Evolutionary conservation across 2,113 vertebrate genomes (phyloP).

Genomic region (Oenanthe melanoleuca): DNA sequence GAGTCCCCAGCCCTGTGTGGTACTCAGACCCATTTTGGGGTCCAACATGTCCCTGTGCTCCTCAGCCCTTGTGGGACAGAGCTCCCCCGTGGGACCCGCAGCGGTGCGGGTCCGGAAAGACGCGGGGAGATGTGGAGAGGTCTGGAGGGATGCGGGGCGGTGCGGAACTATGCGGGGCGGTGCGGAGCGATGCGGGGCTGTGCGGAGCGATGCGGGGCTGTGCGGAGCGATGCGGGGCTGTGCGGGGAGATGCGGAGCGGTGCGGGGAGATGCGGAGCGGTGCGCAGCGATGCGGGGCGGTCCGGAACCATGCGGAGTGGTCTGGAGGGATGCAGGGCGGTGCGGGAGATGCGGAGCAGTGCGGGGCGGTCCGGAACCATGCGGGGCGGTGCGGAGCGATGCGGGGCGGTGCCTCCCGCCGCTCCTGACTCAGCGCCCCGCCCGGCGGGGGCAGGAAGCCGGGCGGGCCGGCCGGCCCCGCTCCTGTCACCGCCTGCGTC

Average conservation of each 20-base stretch:
- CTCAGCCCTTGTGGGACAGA: not conserved
- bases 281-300: accelerated
- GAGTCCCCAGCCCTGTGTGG: too few relatives aligned
- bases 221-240: not conserved
- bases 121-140: accelerated
- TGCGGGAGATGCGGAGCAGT: not conserved
- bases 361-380: accelerated
- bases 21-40: not conserved
- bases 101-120: too few relatives aligned
- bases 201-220: not conserved
- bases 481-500: too few relatives aligned
- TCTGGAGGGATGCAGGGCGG: too few relatives aligned
- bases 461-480: too few relatives aligned
- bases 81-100: not conserved
- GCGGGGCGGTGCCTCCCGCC: too few relatives aligned
- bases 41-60: accelerated
- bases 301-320: accelerated
- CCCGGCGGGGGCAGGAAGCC: too few relatives aligned
- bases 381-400: not conserved
- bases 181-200: too few relatives aligned
- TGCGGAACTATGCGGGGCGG: not conserved
- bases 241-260: not conserved
- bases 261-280: accelerated
- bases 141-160: too few relatives aligned
- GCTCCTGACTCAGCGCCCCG: too few relatives aligned